phyloP scores from a whole-genome alignment of 2,797 vertebrate genomes.

The Poeciliopsis presidionis region DNA sequence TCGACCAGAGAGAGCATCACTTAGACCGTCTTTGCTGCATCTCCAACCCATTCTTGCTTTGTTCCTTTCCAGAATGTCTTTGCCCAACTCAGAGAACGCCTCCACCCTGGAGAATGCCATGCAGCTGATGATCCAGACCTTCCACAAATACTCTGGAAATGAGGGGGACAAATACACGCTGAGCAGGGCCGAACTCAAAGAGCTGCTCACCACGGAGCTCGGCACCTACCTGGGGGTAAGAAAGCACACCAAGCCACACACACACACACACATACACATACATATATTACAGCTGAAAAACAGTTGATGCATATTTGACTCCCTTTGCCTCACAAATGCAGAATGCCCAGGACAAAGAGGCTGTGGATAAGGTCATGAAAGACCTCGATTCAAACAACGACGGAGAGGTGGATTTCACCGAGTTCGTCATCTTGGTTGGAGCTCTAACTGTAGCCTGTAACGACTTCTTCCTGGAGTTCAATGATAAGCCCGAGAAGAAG shows the following conservation, averaged over 20 bases:
- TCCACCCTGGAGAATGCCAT: slow-evolving; percentile 84
- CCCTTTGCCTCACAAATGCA: slow-evolving; percentile 41
- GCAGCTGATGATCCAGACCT: slow-evolving; percentile 86
- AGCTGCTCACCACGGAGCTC: slow-evolving; percentile 81
- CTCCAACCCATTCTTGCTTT: slow-evolving; percentile 7
- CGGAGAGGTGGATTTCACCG: slow-evolving; percentile 85
- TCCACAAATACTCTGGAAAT: slow-evolving; percentile 85
- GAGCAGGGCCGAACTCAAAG: slow-evolving; percentile 81
- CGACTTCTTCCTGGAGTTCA: slow-evolving; percentile 85
- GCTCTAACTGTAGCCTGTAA: slow-evolving; percentile 86
- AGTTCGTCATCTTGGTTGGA: slow-evolving; percentile 84
- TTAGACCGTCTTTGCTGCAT: not conserved
- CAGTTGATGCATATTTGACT: not conserved
- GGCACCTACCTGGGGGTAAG: slow-evolving; percentile 84
- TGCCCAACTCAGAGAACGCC: slow-evolving; percentile 74
- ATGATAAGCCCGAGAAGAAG: slow-evolving; percentile 77
- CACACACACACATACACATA: not conserved
- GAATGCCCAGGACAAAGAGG: slow-evolving; percentile 84
- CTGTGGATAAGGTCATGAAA: slow-evolving; percentile 84
- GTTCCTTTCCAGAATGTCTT: slow-evolving; percentile 74
- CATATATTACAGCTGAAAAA: not conserved
- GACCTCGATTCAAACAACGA: slow-evolving; percentile 85
- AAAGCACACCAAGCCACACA: not conserved
- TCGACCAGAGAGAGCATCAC: not conserved
- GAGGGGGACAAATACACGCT: slow-evolving; percentile 85